Evolutionary conservation across 2,113 vertebrate species (phyloP).

Genomic region (Ictalurus furcatus): DNA sequence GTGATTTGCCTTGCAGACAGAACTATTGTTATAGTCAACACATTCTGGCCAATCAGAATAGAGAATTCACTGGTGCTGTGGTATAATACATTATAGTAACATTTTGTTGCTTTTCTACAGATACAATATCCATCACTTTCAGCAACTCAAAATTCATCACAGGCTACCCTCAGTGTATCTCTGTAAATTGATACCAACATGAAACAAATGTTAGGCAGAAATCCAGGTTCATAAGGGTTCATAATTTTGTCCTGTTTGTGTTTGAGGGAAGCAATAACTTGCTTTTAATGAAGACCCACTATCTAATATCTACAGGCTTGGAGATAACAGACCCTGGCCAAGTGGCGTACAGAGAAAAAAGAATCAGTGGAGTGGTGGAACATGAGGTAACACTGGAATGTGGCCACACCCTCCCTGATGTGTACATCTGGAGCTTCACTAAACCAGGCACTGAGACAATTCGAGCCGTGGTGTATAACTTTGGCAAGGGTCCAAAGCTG

Average conservation of each 20-base stretch:
- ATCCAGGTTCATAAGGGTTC: background rate
- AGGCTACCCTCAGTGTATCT: background rate
- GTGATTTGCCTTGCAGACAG: background rate
- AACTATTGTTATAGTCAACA: background rate
- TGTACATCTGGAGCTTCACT: conserved; percentile 87
- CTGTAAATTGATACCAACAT: background rate
- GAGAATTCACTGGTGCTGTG: background rate
- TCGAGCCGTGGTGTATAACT: conserved; percentile 71
- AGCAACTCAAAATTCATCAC: background rate
- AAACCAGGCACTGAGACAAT: conserved; percentile 69
- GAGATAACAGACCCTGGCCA: conserved; percentile 61
- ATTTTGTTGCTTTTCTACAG: background rate
- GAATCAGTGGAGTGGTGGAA: conserved; percentile 74
- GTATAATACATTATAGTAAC: background rate
- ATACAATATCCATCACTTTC: background rate
- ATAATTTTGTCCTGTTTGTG: background rate
- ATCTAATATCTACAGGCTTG: conserved; percentile 60
- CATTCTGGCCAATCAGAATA: background rate
- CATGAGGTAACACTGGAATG: conserved; percentile 78
- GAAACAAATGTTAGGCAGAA: background rate
- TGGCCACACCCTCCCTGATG: conserved; percentile 57
- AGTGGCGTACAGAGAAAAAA: conserved; percentile 65
- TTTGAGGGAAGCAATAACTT: background rate
- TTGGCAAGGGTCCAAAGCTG: conserved; percentile 70
- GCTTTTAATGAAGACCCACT: background rate